Evolutionary conservation across 2,888 invertebrate genomes (phyloP).

Genomic region (Pilophorus perplexus): DNA sequence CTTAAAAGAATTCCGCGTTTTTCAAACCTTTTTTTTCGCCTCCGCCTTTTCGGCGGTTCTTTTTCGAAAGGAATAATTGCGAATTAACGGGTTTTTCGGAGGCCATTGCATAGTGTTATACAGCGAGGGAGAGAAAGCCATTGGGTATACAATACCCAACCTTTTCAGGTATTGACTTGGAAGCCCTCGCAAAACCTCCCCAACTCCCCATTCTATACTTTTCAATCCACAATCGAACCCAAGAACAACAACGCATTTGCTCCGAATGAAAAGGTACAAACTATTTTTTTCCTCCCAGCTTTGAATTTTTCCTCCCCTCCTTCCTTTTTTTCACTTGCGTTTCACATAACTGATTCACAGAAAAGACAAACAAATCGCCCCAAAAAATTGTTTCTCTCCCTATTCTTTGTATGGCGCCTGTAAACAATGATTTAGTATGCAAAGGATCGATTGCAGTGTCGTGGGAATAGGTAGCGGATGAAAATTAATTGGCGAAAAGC

Average conservation of each 20-base stretch:
- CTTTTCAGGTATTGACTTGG: constrained; percentile 20
- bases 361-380: constrained; percentile 48
- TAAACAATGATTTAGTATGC: constrained; percentile 48
- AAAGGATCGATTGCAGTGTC: constrained; percentile 43
- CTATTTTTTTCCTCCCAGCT: constrained; percentile 31
- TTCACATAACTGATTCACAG: constrained; percentile 13
- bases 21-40: constrained; percentile 40
- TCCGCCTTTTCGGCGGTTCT: too few relatives aligned
- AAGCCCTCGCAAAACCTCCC: not conserved
- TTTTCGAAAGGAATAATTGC: not conserved
- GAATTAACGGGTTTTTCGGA: not conserved
- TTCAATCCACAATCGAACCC: constrained; percentile 1
- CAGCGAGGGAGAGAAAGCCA: not conserved
- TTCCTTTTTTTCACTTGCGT: not conserved
- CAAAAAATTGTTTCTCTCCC: constrained; percentile 40
- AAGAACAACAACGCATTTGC: constrained; percentile 33
- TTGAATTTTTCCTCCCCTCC: not conserved
- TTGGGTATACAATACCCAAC: not conserved
- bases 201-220: not conserved
- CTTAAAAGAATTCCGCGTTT: constrained; percentile 6
- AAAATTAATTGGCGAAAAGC: too few relatives aligned
- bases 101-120: not conserved
- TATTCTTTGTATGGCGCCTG: constrained; percentile 18
- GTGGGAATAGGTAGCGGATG: too few relatives aligned
- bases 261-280: constrained; percentile 28